Evolutionary conservation across 2,888 invertebrate species (phyloP).

Genomic region (Drosophila cognata): DNA sequence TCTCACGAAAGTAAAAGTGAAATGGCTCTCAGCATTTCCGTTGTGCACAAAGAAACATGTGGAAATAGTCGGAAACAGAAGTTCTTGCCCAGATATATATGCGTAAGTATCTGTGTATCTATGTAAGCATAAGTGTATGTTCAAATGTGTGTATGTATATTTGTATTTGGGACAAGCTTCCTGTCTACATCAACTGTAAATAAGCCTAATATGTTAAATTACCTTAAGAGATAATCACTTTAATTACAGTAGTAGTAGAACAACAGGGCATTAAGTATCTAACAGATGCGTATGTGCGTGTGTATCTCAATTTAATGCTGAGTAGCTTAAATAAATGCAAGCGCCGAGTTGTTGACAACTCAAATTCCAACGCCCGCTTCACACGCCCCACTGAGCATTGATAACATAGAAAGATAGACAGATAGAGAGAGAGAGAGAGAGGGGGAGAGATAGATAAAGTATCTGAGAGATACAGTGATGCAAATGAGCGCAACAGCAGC

Average conservation of each 20-base stretch:
- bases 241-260: constrained; percentile 62
- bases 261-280: constrained; percentile 60
- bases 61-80: constrained; percentile 11
- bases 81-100: constrained; percentile 17
- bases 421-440: not conserved
- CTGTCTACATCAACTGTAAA: constrained; percentile 55
- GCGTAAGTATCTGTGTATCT: constrained; percentile 20
- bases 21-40: constrained; percentile 30
- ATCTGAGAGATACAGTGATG: constrained; percentile 47
- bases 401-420: constrained; percentile 6
- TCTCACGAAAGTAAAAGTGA: constrained; percentile 13
- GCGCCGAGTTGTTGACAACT: constrained; percentile 60
- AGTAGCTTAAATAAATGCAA: constrained; percentile 41
- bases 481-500: constrained; percentile 54
- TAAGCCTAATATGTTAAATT: constrained; percentile 67
- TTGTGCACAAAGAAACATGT: constrained; percentile 7
- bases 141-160: not conserved
- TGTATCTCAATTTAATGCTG: constrained; percentile 38
- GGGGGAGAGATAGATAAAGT: constrained; percentile 3
- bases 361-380: constrained; percentile 31
- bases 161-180: constrained; percentile 62
- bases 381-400: constrained; percentile 15
- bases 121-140: not conserved
- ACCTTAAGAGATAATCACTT: constrained; percentile 60
- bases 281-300: constrained; percentile 36